phyloP scores from a whole-genome alignment of 2,113 vertebrate species.

The Natator depressus region DNA sequence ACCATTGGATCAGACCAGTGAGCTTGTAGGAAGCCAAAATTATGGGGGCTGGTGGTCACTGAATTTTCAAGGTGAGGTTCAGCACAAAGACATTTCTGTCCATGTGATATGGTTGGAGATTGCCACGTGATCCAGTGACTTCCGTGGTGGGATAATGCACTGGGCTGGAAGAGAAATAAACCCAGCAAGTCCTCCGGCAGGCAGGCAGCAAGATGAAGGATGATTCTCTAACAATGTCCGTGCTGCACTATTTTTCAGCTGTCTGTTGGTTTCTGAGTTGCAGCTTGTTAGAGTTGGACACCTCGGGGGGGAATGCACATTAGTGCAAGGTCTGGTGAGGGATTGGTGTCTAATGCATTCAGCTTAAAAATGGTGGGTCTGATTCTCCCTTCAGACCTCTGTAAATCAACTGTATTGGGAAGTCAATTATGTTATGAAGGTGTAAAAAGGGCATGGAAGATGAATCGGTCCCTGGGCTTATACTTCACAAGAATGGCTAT shows the following conservation, averaged over 20 bases:
- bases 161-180: neutral
- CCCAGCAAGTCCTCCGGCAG: neutral
- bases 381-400: conserved; percentile 9
- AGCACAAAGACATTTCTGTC: neutral
- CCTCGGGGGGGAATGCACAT: neutral
- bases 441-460: neutral
- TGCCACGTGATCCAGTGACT: neutral
- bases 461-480: neutral
- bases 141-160: fast-evolving
- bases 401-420: conserved; percentile 8
- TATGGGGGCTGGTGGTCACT: neutral
- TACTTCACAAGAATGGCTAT: neutral
- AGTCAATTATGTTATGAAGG: neutral
- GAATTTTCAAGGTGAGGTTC: neutral
- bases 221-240: neutral
- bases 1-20: fast-evolving
- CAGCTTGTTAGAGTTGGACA: neutral
- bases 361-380: conserved; percentile 16
- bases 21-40: fast-evolving
- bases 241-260: neutral
- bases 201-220: fast-evolving
- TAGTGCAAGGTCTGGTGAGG: neutral
- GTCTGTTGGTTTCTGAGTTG: fast-evolving
- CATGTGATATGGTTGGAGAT: neutral
- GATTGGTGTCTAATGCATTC: neutral